A percentile compares a stretch with the other conserved stretches of the same genome.
Conservation (phyloP, 1,140 invertebrate species). For the Euglossa dilemma region DNA sequence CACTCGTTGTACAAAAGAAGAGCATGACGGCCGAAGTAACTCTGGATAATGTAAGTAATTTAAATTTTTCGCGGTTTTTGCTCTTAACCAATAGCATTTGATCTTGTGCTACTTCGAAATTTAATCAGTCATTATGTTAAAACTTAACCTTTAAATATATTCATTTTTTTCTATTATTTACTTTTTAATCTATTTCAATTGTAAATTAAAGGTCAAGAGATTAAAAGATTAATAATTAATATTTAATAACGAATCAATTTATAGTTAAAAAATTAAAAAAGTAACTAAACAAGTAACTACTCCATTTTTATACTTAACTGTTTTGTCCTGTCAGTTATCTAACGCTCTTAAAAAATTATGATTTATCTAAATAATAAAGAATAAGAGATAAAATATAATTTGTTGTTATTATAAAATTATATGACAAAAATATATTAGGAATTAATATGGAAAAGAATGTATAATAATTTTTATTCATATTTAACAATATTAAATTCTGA, state of each 20-base stretch:
- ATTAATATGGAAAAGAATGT: not conserved
- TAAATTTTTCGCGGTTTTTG: constrained; percentile 25
- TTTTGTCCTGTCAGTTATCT: not conserved
- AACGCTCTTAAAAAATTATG: not conserved
- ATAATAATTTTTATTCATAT: not conserved
- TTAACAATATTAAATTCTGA: not conserved
- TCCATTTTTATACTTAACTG: not conserved
- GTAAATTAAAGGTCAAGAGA: not conserved
- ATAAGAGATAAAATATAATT: not conserved
- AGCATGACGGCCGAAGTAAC: constrained; percentile 27
- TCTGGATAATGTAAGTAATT: constrained; percentile 38
- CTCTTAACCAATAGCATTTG: not conserved
- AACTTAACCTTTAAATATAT: constrained; percentile 24
- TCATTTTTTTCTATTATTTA: not conserved
- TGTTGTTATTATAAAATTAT: not conserved
- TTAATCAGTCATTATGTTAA: not conserved
- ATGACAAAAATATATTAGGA: not conserved
- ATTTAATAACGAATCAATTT: not conserved
- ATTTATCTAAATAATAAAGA: not conserved
- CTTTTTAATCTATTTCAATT: not conserved
- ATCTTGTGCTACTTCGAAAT: not conserved
- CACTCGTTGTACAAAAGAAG: not conserved
- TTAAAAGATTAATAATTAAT: not conserved
- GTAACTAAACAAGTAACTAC: not conserved
- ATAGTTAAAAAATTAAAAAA: not conserved